Conservation (phyloP, 2,113 vertebrate species). For the Grantiella picta region DNA sequence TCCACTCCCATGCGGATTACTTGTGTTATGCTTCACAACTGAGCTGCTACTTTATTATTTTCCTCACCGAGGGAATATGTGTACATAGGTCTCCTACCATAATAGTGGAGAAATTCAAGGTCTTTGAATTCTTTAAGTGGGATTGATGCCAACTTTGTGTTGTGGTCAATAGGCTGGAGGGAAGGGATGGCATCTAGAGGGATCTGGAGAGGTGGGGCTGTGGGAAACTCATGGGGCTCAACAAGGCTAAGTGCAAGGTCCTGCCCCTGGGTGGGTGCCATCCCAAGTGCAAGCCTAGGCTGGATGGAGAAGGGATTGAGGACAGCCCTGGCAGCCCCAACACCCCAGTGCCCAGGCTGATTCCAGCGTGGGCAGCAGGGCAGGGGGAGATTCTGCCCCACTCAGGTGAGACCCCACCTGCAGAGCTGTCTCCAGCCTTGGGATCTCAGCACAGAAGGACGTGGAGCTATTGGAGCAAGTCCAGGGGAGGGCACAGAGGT, state of each 20-base stretch:
- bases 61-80: rapidly evolving
- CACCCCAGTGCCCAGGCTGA: neutral
- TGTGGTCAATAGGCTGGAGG: too few species aligned
- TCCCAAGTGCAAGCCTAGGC: neutral
- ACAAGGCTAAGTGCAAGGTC: neutral
- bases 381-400: rapidly evolving
- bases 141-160: neutral
- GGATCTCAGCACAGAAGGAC: rapidly evolving
- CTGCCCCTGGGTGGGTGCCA: neutral
- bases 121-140: neutral
- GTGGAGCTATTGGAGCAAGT: rapidly evolving
- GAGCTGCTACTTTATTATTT: neutral
- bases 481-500: rapidly evolving
- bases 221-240: neutral
- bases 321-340: neutral
- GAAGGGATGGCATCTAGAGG: neutral
- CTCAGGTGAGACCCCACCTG: neutral
- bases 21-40: neutral
- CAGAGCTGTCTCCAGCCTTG: neutral
- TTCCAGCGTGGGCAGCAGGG: neutral
- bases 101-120: neutral
- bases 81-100: neutral
- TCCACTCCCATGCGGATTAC: neutral
- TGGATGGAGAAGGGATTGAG: neutral
- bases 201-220: neutral